Evolutionary conservation across 2,888 invertebrate species (phyloP).

Genomic region (Dolichomitus sp.): DNA sequence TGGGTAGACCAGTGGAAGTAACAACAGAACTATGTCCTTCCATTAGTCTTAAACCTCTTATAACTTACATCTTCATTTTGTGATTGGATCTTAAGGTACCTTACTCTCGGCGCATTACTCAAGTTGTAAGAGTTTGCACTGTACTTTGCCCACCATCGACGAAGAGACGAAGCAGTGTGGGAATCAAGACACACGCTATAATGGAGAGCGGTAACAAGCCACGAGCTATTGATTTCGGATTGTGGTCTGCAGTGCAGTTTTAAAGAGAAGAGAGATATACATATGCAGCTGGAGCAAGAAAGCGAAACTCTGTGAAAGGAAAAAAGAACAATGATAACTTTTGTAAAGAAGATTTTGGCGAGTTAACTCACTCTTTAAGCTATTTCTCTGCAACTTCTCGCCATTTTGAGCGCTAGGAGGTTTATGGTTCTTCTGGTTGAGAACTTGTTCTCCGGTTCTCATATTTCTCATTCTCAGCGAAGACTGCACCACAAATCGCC

Average conservation of each 20-base stretch:
- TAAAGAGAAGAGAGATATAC: conserved; percentile 38
- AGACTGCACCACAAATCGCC: background rate
- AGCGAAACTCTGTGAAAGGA: conserved; percentile 25
- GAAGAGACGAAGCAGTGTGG: background rate
- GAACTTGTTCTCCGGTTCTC: background rate
- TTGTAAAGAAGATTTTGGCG: conserved; percentile 79
- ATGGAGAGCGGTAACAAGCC: conserved; percentile 78
- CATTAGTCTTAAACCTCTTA: no score
- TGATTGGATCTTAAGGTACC: no score
- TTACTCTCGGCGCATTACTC: no score
- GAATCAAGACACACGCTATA: background rate
- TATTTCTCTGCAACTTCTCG: background rate
- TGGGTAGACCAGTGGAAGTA: no score
- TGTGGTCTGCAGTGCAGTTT: conserved; percentile 66
- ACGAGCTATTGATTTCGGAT: conserved; percentile 81
- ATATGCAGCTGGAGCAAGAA: conserved; percentile 16
- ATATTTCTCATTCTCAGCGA: background rate
- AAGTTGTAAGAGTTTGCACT: no score
- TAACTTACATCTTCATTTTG: no score
- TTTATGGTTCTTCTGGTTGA: background rate
- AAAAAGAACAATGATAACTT: conserved; percentile 73
- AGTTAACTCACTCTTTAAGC: conserved; percentile 42
- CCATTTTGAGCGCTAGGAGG: background rate
- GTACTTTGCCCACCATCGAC: background rate
- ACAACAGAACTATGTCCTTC: no score